A percentile compares a stretch with the other conserved stretches of the same genome.
These are phyloP conservation scores for Gephyroberyx darwinii DNA, from an alignment of 2,797 vertebrate species.

Conservation along the genomic window DNA sequence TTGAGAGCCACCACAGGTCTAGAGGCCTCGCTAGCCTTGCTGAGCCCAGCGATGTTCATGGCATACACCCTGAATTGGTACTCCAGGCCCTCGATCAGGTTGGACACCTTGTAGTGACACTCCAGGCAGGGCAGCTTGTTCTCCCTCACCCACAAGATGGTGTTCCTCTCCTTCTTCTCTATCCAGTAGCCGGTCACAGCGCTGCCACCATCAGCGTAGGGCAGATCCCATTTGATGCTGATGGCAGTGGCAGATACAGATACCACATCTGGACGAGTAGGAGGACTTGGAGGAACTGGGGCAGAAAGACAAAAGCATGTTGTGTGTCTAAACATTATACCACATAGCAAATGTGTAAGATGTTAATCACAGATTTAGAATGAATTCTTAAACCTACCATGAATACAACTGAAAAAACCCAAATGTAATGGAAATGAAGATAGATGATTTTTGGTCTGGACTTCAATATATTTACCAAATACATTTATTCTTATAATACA, in stretches of 20 bases:
- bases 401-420: too few species aligned
- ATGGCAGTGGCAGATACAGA: constrained; percentile 89
- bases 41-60: constrained; percentile 95
- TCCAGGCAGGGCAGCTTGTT: constrained; percentile 96
- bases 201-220: constrained; percentile 97
- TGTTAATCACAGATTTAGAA: too few species aligned
- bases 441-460: too few species aligned
- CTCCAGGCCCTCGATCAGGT: constrained; percentile 94
- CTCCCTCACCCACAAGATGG: constrained; percentile 98
- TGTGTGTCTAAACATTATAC: too few species aligned
- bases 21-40: constrained; percentile 98
- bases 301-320: not conserved
- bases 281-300: constrained; percentile 94
- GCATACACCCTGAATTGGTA: constrained; percentile 98
- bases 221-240: constrained; percentile 95
- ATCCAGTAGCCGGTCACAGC: constrained; percentile 96
- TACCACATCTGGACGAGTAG: constrained; percentile 93
- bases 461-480: too few species aligned
- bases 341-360: too few species aligned
- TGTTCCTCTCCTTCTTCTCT: constrained; percentile 99
- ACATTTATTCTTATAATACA: too few species aligned
- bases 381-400: too few species aligned
- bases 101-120: constrained; percentile 91
- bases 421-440: too few species aligned
- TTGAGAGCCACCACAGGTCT: constrained; percentile 94